phyloP scores from a whole-genome alignment of 2,113 vertebrate genomes.

The Microcebus griseorufus region DNA sequence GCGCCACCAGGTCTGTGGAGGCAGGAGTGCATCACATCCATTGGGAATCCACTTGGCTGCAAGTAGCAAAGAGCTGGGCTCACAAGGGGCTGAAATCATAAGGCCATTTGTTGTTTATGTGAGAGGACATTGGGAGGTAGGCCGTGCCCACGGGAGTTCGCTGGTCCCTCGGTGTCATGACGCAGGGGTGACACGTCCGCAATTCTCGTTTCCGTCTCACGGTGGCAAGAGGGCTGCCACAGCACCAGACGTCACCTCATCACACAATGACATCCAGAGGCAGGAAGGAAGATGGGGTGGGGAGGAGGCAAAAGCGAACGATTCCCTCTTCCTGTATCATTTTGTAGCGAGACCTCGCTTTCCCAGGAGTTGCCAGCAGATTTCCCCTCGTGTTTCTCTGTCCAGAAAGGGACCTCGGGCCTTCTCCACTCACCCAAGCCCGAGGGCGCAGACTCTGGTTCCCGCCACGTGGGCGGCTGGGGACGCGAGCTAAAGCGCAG shows the following conservation, averaged over 20 bases:
- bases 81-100: not conserved
- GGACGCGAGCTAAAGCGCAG: not conserved
- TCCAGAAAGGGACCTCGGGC: not conserved
- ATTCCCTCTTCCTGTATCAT: no score
- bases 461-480: not conserved
- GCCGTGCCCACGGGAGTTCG: no score
- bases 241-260: not conserved
- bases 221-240: not conserved
- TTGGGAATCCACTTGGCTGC: not conserved
- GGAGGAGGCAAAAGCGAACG: not conserved
- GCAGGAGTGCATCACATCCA: accelerated
- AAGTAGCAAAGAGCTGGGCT: not conserved
- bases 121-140: not conserved
- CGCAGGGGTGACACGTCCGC: accelerated
- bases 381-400: not conserved
- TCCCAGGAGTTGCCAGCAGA: not conserved
- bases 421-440: not conserved
- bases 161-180: not conserved
- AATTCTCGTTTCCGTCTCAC: no score
- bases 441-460: not conserved
- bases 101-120: not conserved
- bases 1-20: not conserved
- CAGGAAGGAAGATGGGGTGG: not conserved
- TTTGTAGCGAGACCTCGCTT: not conserved
- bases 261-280: not conserved